phyloP scores from a whole-genome alignment of 2,113 vertebrate species.

The Colius striatus region DNA sequence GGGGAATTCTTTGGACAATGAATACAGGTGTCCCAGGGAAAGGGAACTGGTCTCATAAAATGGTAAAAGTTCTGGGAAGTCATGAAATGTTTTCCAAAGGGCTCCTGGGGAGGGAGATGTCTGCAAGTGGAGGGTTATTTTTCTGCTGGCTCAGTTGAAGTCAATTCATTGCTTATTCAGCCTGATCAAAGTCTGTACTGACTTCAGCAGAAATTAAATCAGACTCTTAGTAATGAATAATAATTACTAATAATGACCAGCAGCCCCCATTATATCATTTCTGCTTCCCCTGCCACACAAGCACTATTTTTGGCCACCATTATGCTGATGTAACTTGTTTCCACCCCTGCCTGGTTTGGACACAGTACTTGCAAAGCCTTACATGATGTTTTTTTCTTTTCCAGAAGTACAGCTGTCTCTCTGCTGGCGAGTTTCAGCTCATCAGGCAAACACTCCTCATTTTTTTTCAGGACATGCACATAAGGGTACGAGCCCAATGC shows the following conservation, averaged over 20 bases:
- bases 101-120: not conserved
- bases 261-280: not conserved
- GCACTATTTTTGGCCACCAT: not conserved
- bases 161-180: not conserved
- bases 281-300: not conserved
- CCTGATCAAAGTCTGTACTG: not conserved
- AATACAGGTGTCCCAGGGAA: not conserved
- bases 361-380: not conserved
- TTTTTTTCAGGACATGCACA: constrained; percentile 99
- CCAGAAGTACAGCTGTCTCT: constrained; percentile 83
- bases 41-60: not conserved
- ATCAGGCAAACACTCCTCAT: constrained; percentile 94
- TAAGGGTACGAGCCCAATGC: constrained; percentile 83
- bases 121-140: not conserved
- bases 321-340: not conserved
- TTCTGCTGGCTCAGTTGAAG: not conserved
- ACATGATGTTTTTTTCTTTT: not conserved
- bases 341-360: not conserved
- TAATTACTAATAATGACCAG: not conserved
- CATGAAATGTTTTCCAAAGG: not conserved
- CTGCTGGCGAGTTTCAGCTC: constrained; percentile 92
- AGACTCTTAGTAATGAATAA: not conserved
- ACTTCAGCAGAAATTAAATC: not conserved
- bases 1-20: not conserved
- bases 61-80: not conserved